Base-by-base conservation (phyloP, 2,797 vertebrate genomes). In the Liparis tanakae region DNA sequence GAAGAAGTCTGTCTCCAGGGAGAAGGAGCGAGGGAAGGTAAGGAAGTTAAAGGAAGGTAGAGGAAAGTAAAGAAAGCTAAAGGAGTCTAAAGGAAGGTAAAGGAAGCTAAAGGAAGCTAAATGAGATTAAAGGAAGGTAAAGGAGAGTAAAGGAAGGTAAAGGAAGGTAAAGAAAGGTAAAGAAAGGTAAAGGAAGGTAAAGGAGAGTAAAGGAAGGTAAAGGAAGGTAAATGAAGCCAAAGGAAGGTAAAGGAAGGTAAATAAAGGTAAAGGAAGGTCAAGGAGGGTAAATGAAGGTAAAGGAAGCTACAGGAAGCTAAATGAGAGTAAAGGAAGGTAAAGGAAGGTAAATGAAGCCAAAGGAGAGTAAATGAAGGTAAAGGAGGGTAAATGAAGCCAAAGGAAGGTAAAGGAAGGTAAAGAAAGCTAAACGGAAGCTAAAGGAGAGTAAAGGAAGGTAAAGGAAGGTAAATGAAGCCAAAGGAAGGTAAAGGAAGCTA, bases 1-100 rank as follows among this genome's bases (percentile, higher is more conserved):
- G 25, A 30, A 14, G 60, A 41, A 70, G 10, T 41, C n/a, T 8
- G 48, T 66, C 56, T 36, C 50, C 61, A 18, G 57, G 34, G 37
- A 15, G 17, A 36, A 10, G 12, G 22, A 41, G 37, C 20, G 50
- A 36, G 34, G 53, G n/a, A 20, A 30, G 3, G 30, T 6, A 25
- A 39, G 15, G 17, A 46, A 37, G 46, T 8, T 17, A 68, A 51
- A 44, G 25, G 59, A 50, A 34, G 25, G 25, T 30, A 30, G 4
- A 30, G 25, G 25, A 30, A 30, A 30, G 25, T 30, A 30, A 30
- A 30, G 25, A n/a, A n/a, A n/a, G n/a, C n/a, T n/a, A n/a, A n/a
- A n/a, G n/a, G n/a, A n/a, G n/a, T n/a, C n/a, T n/a, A n/a, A n/a
- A n/a, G 53, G n/a, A 20, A 30, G 3, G 30, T 6, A 25, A 39